Conservation (phyloP, 2,888 invertebrate genomes). For the Drosophila merina region DNA sequence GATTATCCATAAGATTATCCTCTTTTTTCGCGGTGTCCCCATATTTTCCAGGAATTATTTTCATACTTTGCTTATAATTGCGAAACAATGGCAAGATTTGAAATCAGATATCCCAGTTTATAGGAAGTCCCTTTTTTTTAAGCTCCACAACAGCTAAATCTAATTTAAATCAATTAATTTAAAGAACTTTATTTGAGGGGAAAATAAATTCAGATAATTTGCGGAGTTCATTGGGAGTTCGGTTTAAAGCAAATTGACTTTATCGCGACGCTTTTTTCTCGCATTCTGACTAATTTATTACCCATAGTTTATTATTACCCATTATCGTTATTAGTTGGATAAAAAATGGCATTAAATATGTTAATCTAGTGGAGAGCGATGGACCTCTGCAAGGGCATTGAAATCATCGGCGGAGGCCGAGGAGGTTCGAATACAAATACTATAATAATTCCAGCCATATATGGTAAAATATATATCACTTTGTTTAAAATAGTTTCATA, state of each 20-base stretch:
- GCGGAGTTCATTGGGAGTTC: constrained; percentile 7
- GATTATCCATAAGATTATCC: too few relatives aligned
- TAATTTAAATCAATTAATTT: background rate
- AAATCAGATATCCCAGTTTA: background rate
- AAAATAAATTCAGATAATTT: constrained; percentile 18
- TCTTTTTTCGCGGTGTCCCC: background rate
- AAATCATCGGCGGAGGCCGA: constrained; percentile 20
- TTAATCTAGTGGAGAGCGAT: background rate
- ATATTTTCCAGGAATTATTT: background rate
- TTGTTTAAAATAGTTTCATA: constrained; percentile 11
- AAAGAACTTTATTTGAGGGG: background rate
- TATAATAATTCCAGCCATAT: constrained; percentile 41
- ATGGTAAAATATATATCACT: constrained; percentile 56
- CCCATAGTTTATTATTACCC: background rate
- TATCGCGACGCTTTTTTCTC: background rate
- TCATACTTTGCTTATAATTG: constrained; percentile 52
- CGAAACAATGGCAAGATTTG: constrained; percentile 30
- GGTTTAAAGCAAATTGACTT: constrained; percentile 15
- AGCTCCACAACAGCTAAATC: background rate
- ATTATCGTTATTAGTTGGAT: background rate
- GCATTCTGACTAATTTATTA: background rate
- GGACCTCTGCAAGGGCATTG: constrained; percentile 32
- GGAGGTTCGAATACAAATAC: background rate
- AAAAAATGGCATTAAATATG: background rate
- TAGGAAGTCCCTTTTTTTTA: background rate